A percentile compares a stretch with the other conserved stretches of the same genome.
These are phyloP conservation scores for Ceratosolen solmsi DNA, from an alignment of 1,140 invertebrate genomes.

Conservation along the genomic window DNA sequence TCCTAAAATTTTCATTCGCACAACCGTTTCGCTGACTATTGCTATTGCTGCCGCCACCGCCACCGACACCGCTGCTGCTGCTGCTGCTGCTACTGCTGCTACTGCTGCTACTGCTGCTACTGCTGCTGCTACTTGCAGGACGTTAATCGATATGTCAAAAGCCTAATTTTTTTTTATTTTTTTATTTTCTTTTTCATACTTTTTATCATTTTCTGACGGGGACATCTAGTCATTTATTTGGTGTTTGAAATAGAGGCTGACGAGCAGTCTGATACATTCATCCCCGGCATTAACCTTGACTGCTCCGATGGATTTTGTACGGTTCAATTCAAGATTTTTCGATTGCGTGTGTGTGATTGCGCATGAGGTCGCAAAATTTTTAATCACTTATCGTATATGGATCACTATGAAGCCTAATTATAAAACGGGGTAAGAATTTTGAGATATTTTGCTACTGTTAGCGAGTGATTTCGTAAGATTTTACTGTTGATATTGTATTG, in stretches of 20 bases:
- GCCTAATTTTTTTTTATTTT: neutral
- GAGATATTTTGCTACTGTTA: too few species aligned
- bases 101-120: neutral
- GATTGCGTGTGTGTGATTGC: constrained; percentile 19
- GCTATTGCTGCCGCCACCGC: neutral
- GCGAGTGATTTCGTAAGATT: neutral
- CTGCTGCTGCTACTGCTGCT: neutral
- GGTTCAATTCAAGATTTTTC: neutral
- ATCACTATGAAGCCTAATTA: neutral
- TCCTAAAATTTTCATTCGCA: neutral
- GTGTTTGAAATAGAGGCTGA: neutral
- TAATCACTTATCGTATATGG: neutral
- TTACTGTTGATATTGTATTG: constrained; percentile 7
- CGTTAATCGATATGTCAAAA: constrained; percentile 49
- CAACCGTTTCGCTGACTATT: neutral
- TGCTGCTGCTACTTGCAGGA: neutral
- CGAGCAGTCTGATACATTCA: neutral
- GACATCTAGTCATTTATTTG: neutral
- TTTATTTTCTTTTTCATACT: neutral
- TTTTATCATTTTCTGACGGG: constrained; percentile 2
- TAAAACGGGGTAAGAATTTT: neutral
- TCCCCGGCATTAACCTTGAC: constrained; percentile 36
- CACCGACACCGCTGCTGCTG: neutral
- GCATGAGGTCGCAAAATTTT: constrained; percentile 42
- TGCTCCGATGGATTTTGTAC: neutral